Base-by-base conservation (phyloP, 2,797 vertebrate species). In the Silurus lanzhouensis region DNA sequence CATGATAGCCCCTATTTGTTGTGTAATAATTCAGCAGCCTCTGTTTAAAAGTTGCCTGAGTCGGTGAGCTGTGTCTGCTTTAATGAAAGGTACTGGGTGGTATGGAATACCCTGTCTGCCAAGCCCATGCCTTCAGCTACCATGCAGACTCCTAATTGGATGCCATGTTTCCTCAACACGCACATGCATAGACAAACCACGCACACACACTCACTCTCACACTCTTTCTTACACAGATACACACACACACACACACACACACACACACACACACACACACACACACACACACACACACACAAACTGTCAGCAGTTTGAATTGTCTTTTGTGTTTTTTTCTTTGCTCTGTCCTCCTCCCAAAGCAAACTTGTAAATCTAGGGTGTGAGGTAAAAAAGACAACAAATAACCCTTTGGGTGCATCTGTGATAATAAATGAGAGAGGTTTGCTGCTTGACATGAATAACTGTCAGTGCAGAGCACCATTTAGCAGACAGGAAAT, bases 1-100 rank as follows among this genome's bases (percentile, higher is more conserved):
- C 95, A 94, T 96, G 95, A 96, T 96, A 93, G 96, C 95, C 94
- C 94, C 93, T 97, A 95, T 97, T 97, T 97, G 96, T 97, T 96
- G 95, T 95, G 95, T 96, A 96, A 97, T 96, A 96, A 96, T 96
- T 96, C 93, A 95, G 95, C 95, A 93, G 93, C 91, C 95, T 96
- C 96, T 94, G 89, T 95, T 96, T 95, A 94, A 92, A 94, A 95
- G 95, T 93, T 94, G 94, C 93, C 88, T 90, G 94, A 96, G 96
- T 94, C 94, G 95, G 94, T 94, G 96, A 97, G 95, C 96, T 96
- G 95, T 95, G 93, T 96, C 95, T 96, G 93, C 93, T 96, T 95
- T 98, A 97, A 98, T 97, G 97, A 98, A 96, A 96, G 94, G 95
- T 93, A 95, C 93, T 93, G 95, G 95, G 95, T 95, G 94, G 94